Percentiles rank a stretch among this genome's conserved stretches.
Evolutionary conservation across 2,797 vertebrate species (phyloP).

Genomic region (Megalops cyprinoides): DNA sequence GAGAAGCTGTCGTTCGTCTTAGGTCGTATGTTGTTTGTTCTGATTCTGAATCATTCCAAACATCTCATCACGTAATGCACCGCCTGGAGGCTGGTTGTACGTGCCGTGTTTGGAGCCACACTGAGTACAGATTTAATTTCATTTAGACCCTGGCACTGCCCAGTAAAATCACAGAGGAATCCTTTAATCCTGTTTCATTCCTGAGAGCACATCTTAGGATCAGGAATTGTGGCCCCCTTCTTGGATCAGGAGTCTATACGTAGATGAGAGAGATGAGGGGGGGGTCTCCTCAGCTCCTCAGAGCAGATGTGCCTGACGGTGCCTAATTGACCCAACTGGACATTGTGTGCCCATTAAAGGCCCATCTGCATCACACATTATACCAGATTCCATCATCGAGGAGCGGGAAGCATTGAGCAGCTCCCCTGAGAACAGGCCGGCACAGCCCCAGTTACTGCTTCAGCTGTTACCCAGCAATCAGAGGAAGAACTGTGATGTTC

Average conservation of each 20-base stretch:
- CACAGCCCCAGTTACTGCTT: background rate
- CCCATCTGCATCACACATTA: background rate
- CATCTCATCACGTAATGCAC: background rate
- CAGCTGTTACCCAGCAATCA: background rate
- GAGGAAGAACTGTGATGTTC: background rate
- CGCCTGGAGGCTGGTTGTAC: background rate
- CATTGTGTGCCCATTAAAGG: slow-evolving; percentile 36
- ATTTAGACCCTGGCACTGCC: slow-evolving; percentile 48
- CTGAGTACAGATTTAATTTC: slow-evolving; percentile 45
- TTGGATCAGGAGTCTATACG: slow-evolving; percentile 19
- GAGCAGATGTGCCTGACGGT: slow-evolving; percentile 35
- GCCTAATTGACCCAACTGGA: slow-evolving; percentile 27
- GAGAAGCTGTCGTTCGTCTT: background rate
- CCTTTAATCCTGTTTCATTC: slow-evolving; percentile 71
- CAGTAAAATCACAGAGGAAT: slow-evolving; percentile 17
- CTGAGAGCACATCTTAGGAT: slow-evolving; percentile 58
- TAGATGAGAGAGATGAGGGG: background rate
- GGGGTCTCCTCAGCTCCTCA: slow-evolving; percentile 15
- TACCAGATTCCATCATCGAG: background rate
- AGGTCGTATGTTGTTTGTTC: background rate
- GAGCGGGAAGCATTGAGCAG: background rate
- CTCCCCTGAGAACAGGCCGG: background rate
- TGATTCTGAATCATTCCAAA: slow-evolving; percentile 5
- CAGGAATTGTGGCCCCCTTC: slow-evolving; percentile 6
- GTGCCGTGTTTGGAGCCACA: background rate